phyloP scores from a whole-genome alignment of 2,888 invertebrate genomes.

The Zhuqinia jingwanae region DNA sequence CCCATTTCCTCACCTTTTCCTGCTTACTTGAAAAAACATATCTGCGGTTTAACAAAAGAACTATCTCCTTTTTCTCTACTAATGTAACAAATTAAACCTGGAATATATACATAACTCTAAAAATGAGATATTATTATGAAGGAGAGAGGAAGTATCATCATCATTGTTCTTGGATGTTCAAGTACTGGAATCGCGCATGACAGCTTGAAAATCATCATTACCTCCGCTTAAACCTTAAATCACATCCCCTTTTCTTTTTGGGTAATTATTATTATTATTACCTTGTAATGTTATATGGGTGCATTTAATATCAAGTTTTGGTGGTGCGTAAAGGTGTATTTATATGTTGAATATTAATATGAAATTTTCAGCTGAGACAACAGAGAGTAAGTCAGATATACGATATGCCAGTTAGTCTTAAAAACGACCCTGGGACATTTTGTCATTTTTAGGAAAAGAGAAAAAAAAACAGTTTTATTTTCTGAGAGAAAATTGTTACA shows the following conservation, averaged over 20 bases:
- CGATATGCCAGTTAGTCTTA: no score
- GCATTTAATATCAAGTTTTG: neutral
- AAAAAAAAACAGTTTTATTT: no score
- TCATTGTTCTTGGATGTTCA: slow-evolving; percentile 17
- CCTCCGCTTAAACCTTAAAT: slow-evolving; percentile 9
- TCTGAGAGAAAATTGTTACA: no score
- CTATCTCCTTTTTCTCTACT: neutral
- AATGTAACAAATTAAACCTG: slow-evolving; percentile 33
- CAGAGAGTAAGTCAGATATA: no score
- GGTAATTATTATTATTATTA: neutral
- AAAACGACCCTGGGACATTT: no score
- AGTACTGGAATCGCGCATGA: slow-evolving; percentile 61
- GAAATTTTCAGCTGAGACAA: no score
- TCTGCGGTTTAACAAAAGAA: slow-evolving; percentile 17
- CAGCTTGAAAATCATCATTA: slow-evolving; percentile 59
- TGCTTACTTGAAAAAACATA: slow-evolving; percentile 24
- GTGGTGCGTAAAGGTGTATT: slow-evolving; percentile 2
- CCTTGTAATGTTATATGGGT: neutral
- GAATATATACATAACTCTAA: no score
- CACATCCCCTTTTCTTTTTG: no score
- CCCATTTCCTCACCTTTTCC: slow-evolving; percentile 65
- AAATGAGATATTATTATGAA: slow-evolving; percentile 22
- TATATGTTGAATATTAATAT: no score
- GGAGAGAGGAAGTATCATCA: slow-evolving; percentile 14
- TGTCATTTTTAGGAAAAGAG: no score